Base-by-base conservation (phyloP, 2,113 vertebrate species). In the Anolis carolinensis region DNA sequence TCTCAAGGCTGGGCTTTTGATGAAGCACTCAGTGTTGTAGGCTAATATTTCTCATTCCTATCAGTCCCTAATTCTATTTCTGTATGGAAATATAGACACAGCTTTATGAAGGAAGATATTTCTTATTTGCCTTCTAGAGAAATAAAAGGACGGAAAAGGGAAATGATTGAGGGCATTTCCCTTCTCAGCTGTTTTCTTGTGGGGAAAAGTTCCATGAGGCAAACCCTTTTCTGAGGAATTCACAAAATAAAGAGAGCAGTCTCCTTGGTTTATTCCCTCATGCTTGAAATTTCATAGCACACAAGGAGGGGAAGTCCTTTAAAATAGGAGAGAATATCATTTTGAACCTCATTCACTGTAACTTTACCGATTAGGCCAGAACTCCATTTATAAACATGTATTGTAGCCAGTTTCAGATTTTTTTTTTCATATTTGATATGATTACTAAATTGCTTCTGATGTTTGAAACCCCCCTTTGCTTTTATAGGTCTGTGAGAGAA, bases 41-140 rank as follows among this genome's bases (percentile, higher is more conserved):
- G 87, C 84, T 88, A 88, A 91, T 91, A 92, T 86, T 92, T 92
- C 92, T 92, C 86, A 80, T 89, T 92, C 80, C 92, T 87, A 79
- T 71, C 39, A 0, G 77, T 84, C 87, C 67, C 82, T 84, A 92
- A 92, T 89, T 87, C 88, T 86, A 27, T 83, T 86, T 89, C 79
- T 86, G 81, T 70, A 86, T 79, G 84, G 84, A 92, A 92, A 93
- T 83, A 52, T 25, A 89, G 87, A 74, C 85, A 59, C 30, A 81
- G 71, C 65, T 92, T 87, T 86, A 90, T 63, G 84, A 39, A 67
- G 50, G 82, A 79, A 52, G 71, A 86, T 78, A 82, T 67, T 25
- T 16, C 11, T 2, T 7, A 55, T 74, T 83, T 79, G 23, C 73
- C 30, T 72, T 9, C 27, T 39, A 50, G 1, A 79, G 34, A 79